Evolutionary conservation across 2,888 invertebrate genomes (phyloP).

Genomic region (Amiota minor): DNA sequence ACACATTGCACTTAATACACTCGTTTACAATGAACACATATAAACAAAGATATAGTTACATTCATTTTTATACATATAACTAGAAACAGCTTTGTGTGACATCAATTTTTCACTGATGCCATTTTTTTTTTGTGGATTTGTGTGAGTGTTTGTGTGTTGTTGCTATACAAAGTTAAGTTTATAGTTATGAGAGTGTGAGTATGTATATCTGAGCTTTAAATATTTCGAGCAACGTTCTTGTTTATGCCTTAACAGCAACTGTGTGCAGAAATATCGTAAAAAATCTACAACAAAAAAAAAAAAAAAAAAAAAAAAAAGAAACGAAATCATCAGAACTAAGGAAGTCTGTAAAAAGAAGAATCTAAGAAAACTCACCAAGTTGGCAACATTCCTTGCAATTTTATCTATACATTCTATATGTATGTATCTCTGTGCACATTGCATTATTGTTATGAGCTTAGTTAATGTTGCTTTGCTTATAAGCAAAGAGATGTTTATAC

Average conservation of each 20-base stretch:
- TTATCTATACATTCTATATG: neutral
- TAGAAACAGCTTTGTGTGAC: conserved; percentile 12
- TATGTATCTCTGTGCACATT: neutral
- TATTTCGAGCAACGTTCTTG: conserved; percentile 23
- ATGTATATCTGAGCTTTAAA: conserved; percentile 15
- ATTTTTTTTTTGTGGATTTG: neutral
- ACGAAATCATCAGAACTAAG: neutral
- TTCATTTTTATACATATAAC: neutral
- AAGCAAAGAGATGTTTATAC: neutral
- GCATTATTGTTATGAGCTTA: conserved; percentile 30
- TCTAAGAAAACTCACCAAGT: neutral
- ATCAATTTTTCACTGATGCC: conserved; percentile 30
- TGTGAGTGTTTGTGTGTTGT: too few relatives aligned
- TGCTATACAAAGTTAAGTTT: conserved; percentile 6
- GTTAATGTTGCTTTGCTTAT: conserved; percentile 26
- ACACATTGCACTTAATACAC: conserved; percentile 44
- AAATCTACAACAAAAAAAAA: conserved; percentile 2
- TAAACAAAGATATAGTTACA: neutral
- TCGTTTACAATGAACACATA: conserved; percentile 21
- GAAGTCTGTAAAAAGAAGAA: neutral
- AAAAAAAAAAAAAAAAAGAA: neutral
- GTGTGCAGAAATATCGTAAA: conserved; percentile 23
- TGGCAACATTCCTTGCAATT: conserved; percentile 22
- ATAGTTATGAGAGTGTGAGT: conserved; percentile 6
- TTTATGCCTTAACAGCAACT: conserved; percentile 26